Evolutionary conservation across 2,113 vertebrate genomes (phyloP).

Genomic region (Oreochromis aureus): DNA sequence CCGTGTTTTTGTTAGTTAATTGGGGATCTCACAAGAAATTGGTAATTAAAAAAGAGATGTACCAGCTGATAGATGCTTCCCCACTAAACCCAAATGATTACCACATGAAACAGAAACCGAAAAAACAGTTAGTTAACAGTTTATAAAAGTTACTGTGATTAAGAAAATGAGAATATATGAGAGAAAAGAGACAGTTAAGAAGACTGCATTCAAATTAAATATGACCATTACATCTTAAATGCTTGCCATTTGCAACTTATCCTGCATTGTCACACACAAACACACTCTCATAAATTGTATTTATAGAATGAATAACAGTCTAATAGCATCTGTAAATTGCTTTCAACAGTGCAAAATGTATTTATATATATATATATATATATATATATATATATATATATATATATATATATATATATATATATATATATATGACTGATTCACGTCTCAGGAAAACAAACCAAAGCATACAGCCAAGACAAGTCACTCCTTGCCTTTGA

Average conservation of each 20-base stretch:
- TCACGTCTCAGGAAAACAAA: neutral
- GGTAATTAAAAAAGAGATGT: neutral
- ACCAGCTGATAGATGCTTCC: neutral
- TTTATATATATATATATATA: too few species aligned
- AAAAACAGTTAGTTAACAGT: neutral
- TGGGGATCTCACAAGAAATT: neutral
- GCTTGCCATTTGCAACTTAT: neutral
- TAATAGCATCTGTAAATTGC: neutral
- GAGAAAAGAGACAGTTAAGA: neutral
- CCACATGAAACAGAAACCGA: neutral
- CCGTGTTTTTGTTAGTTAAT: neutral
- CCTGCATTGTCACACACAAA: neutral
- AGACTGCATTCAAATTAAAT: neutral
- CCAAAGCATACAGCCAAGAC: neutral
- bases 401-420: too few species aligned
- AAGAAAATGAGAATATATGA: neutral
- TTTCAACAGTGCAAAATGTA: neutral
- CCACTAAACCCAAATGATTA: neutral
- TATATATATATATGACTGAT: too few species aligned
- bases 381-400: too few species aligned
- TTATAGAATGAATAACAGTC: neutral
- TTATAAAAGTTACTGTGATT: neutral
- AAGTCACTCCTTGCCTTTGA: neutral
- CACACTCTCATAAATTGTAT: too few species aligned
- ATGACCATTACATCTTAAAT: neutral